Conservation (phyloP, 2,113 vertebrate genomes). For the Phylloscopus whistleri region DNA sequence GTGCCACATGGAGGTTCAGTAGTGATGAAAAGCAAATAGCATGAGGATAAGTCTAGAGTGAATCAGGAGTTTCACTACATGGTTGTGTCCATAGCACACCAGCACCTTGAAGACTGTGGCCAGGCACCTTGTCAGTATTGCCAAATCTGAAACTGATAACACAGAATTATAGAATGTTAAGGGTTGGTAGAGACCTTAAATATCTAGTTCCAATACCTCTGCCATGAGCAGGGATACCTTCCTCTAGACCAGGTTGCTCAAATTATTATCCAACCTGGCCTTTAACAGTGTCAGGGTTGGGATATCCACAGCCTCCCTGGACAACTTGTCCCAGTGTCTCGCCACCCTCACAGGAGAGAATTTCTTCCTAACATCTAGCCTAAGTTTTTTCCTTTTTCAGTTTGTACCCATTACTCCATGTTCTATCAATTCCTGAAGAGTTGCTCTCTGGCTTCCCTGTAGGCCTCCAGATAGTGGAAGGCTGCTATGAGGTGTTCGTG, state of each 20-base stretch:
- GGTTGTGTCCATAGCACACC: not conserved
- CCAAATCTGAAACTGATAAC: rapidly evolving
- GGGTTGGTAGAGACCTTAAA: not conserved
- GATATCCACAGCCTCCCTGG: not conserved
- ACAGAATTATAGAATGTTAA: not conserved
- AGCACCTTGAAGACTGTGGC: not conserved
- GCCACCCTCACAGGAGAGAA: not conserved
- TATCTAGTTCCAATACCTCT: not conserved
- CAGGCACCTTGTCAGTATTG: rapidly evolving
- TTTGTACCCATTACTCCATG: not conserved
- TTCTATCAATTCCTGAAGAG: not conserved
- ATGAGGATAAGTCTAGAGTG: not conserved
- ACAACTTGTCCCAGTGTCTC: not conserved
- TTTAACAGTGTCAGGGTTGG: not conserved
- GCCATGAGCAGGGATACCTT: not conserved
- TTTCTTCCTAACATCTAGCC: not conserved
- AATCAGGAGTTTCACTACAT: not conserved
- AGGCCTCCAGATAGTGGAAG: not conserved
- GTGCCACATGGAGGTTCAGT: rapidly evolving
- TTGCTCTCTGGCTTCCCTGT: not conserved
- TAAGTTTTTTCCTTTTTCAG: not conserved
- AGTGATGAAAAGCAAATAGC: not conserved
- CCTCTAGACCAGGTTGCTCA: not conserved
- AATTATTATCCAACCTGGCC: not conserved
- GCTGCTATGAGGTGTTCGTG: not conserved